Evolutionary conservation across 2,888 invertebrate genomes (phyloP), one percentile per base, ranked within the genome.

Genomic region (Drosophila limbata): DNA sequence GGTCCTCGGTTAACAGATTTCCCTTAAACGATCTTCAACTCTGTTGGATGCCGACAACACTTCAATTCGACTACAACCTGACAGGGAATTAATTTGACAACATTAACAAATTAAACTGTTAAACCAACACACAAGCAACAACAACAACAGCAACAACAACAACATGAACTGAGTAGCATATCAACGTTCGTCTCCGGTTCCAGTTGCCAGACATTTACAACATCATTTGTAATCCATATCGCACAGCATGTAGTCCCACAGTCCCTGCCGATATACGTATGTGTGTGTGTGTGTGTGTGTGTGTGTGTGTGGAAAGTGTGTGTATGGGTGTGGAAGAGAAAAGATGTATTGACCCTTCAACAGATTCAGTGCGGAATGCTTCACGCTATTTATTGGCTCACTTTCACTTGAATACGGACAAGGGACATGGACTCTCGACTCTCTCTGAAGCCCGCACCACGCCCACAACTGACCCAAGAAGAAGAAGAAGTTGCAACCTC

Each of bases 61-160:
- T 87, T 68, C 25, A 72, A 61, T 55, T 47, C 53, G 65, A 53
- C 51, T 80, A 68, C 55, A 63, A 56, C 55, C 74, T 76, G 88
- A 88, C 88, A 85, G 76, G 70, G 83, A 81, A 87, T 83, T 91
- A 84, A 90, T 91, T 90, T 91, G 91, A 91, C 89, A 91, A 86
- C 90, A 90, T 91, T 90, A 91, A 88, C 90, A 90, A 91, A 91
- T 90, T 90, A 91, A 91, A 90, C 90, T 90, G 89, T 90, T 90
- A 81, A 90, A 83, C 64, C 67, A 55, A 77, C 79, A 78, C 64
- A 77, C 37, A 45, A 39, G 55, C 56, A 47, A 40, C 56, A 57
- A 45, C 57, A 52, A 44, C 55, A 56, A 70, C 57, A 73, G 60
- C 61, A 48, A 44, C 11, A 42, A 19, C 61, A 57, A 60, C 53